These are phyloP conservation scores for Psilopogon haemacephalus DNA, from an alignment of 2,113 vertebrate genomes.

Conservation along the genomic window DNA sequence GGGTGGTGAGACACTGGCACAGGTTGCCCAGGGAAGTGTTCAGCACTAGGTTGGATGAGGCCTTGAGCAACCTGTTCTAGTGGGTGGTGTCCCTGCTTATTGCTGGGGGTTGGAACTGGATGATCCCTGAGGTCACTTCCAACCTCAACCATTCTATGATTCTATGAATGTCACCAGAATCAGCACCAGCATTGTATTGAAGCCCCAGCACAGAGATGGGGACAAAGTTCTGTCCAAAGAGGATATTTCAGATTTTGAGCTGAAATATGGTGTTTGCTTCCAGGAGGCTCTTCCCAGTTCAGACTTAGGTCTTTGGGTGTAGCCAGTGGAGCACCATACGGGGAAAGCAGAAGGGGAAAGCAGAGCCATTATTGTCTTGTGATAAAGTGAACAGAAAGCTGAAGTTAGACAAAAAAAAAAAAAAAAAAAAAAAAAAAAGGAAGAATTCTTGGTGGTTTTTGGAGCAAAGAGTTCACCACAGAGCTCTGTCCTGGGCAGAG, in stretches of 20 bases:
- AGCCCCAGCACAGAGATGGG: rapidly evolving
- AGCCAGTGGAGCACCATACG: not conserved
- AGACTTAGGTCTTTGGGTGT: not conserved
- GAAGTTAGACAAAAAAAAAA: too few species aligned
- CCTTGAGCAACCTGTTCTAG: too few species aligned
- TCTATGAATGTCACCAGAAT: not conserved
- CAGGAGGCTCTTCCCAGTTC: not conserved
- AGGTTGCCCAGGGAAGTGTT: too few species aligned
- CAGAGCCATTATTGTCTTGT: too few species aligned
- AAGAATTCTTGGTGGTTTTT: not conserved
- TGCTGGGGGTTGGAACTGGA: too few species aligned
- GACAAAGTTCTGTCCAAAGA: not conserved
- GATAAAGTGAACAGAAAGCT: too few species aligned
- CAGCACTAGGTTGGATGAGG: too few species aligned
- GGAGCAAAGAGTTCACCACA: not conserved
- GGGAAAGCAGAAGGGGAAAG: not conserved
- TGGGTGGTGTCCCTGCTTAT: too few species aligned
- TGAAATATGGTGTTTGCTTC: not conserved
- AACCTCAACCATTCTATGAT: too few species aligned
- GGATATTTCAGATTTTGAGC: not conserved
- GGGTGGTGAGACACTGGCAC: too few species aligned
- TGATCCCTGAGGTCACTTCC: too few species aligned
- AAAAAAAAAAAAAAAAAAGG: too few species aligned
- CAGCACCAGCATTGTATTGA: rapidly evolving
- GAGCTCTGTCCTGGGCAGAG: not conserved